Percentiles rank a stretch among this genome's conserved stretches.
Conservation (phyloP, 2,797 vertebrate species). For the Chiloscyllium punctatum region DNA sequence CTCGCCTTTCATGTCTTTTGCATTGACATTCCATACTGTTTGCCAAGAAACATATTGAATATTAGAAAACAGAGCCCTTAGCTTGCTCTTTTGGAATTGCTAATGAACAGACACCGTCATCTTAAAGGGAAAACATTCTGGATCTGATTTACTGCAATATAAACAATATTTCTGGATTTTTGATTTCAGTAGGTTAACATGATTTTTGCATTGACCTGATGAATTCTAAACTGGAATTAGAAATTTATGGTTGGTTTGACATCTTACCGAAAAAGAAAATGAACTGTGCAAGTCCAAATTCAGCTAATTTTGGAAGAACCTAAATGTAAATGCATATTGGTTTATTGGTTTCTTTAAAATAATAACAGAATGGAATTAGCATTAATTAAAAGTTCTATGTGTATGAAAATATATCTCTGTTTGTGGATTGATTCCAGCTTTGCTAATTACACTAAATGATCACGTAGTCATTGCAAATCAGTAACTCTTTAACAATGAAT, state of each 20-base stretch:
- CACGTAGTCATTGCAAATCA: neutral
- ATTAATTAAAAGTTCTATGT: neutral
- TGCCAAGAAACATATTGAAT: conserved; percentile 32
- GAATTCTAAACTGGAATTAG: neutral
- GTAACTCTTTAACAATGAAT: neutral
- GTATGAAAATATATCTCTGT: neutral
- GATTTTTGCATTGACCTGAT: neutral
- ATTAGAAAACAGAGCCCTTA: conserved; percentile 14
- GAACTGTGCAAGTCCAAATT: neutral
- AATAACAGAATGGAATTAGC: neutral
- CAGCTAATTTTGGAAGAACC: neutral
- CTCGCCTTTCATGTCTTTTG: neutral
- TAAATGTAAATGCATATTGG: neutral
- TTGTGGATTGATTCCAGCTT: neutral
- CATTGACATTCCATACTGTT: conserved; percentile 16
- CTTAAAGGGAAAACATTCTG: conserved; percentile 32
- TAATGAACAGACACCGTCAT: conserved; percentile 5
- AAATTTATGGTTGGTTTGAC: neutral
- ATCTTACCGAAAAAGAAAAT: neutral
- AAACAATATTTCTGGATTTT: neutral
- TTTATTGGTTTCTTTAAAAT: neutral
- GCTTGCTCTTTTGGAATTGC: neutral
- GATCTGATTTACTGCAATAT: neutral
- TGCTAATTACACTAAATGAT: neutral
- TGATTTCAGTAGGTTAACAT: neutral